Evolutionary conservation across 2,113 vertebrate genomes (phyloP), one percentile per base, ranked within the genome.

Genomic region (Tichodroma muraria): DNA sequence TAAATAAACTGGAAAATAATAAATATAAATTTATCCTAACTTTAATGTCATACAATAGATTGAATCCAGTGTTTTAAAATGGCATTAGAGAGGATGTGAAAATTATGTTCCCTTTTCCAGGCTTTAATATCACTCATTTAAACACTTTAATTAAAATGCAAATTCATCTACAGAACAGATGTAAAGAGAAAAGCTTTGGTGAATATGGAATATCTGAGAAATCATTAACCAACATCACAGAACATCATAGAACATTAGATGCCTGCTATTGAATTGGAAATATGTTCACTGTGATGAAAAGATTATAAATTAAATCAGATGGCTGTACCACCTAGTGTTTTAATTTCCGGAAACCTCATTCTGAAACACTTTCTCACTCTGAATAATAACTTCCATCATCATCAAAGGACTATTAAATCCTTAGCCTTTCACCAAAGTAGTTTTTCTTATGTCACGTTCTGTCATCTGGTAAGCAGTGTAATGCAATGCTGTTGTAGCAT

Each of bases 61-160:
- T 49, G 44, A 68, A 91, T 59, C 31, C 17, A 82, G 11, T 89
- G 61, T 85, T 90, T 83, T 92, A 83, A 93, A 96, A 59, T 78
- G 23, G 49, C 12, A 37, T 38, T 94, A 94, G 37, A 76, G 47
- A 80, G 42, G 53, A 93, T 40, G 57, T 75, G 33, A 86, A 96
- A 97, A 94, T 71, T 37, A 94, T 88, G 38, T 91, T 94, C 27
- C 53, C 35, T 86, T 60, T 91, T 86, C 19, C 24, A 40, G 59
- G 45, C 35, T 85, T 97, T 95, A 92, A 40, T 81, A 91, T 92
- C 73, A 61, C 25, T 42, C 56, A 90, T 85, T 90, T 90, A 69
- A 76, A 53, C 45, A 63, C 24, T 85, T 89, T 96, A 87, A 94
- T 96, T 97, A 95, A 97, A 97, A 93, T 96, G 84, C 71, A 95